Conservation (phyloP, 2,797 vertebrate species). For the Phalanger gymnotis region DNA sequence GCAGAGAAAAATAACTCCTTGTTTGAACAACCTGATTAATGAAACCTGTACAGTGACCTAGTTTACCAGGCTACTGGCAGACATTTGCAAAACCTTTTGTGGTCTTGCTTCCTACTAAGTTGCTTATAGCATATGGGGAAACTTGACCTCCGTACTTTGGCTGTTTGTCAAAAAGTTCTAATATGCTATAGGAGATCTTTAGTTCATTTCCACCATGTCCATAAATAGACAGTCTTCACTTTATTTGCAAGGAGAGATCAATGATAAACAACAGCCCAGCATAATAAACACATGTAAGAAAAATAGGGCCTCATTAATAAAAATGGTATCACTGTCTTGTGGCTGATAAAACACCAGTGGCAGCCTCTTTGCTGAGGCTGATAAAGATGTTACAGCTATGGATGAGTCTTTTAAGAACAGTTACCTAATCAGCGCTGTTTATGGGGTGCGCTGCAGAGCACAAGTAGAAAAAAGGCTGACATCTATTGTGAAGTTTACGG, state of each 20-base stretch:
- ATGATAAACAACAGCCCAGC: conserved; percentile 72
- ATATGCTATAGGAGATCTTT: conserved; percentile 79
- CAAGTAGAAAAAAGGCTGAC: conserved; percentile 75
- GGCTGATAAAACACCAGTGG: conserved; percentile 69
- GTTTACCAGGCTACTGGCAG: conserved; percentile 76
- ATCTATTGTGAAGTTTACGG: conserved; percentile 83
- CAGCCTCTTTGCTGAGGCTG: conserved; percentile 60
- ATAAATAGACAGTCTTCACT: conserved; percentile 80
- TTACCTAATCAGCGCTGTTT: conserved; percentile 81
- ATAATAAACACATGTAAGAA: conserved; percentile 64
- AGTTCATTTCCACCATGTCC: conserved; percentile 80
- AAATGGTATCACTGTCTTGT: conserved; percentile 58
- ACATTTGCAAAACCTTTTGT: conserved; percentile 76
- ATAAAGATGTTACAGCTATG: conserved; percentile 74
- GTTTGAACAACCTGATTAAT: conserved; percentile 77
- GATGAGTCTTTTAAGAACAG: conserved; percentile 77
- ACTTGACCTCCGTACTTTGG: conserved; percentile 86
- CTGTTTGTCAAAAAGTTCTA: conserved; percentile 85
- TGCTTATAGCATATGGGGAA: conserved; percentile 83
- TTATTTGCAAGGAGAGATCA: conserved; percentile 83
- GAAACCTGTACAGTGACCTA: conserved; percentile 80
- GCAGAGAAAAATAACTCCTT: conserved; percentile 77
- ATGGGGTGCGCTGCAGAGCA: conserved; percentile 77
- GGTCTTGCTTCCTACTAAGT: conserved; percentile 75
- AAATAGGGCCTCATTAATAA: conserved; percentile 75